Conservation (phyloP, 2,888 invertebrate species). For the Drepana falcataria region DNA sequence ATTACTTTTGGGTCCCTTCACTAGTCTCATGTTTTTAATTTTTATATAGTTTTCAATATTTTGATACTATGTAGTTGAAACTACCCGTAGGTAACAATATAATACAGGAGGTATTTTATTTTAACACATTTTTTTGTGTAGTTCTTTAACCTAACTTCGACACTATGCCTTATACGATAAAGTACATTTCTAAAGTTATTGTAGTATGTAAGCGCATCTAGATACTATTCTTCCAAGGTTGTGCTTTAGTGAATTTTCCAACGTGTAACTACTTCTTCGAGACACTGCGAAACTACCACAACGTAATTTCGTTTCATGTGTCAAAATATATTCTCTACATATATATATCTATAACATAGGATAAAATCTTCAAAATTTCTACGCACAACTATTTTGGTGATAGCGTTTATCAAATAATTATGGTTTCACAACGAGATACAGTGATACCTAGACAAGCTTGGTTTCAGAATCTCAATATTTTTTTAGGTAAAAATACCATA, state of each 20-base stretch:
- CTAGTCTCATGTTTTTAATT: too few relatives aligned
- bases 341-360: constrained; percentile 44
- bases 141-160: constrained; percentile 59
- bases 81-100: not conserved
- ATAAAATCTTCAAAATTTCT: constrained; percentile 55
- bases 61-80: not conserved
- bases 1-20: not conserved
- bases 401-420: constrained; percentile 27
- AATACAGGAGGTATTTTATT: not conserved
- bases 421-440: not conserved
- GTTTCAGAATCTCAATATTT: too few relatives aligned
- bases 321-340: constrained; percentile 39
- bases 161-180: constrained; percentile 75
- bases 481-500: too few relatives aligned
- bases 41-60: not conserved
- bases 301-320: constrained; percentile 37
- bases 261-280: constrained; percentile 42
- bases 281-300: constrained; percentile 40
- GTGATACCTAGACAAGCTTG: not conserved
- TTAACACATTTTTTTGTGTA: too few relatives aligned
- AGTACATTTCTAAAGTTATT: constrained; percentile 62
- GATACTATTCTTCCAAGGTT: constrained; percentile 78
- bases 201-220: constrained; percentile 72
- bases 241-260: constrained; percentile 76
- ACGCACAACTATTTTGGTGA: constrained; percentile 73